Evolutionary conservation across 2,888 invertebrate species (phyloP).

Genomic region (Nowickia ferox): DNA sequence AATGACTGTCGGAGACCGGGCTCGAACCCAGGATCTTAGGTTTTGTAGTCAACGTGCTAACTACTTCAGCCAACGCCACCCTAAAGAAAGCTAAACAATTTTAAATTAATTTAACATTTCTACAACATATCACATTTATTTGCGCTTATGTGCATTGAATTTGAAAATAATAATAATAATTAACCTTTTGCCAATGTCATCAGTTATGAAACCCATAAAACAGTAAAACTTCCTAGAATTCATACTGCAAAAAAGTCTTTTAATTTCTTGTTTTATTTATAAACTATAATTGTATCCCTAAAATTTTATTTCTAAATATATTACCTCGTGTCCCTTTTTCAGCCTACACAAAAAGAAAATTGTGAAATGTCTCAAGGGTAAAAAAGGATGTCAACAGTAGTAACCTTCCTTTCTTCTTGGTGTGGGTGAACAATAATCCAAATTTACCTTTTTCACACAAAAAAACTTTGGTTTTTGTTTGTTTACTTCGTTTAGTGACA

Average conservation of each 20-base stretch:
- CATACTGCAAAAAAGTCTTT: neutral
- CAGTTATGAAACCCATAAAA: too few species aligned
- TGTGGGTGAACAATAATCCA: neutral
- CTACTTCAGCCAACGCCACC: too few species aligned
- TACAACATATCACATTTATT: too few species aligned
- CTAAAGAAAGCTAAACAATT: too few species aligned
- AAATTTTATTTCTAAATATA: slow-evolving; percentile 14
- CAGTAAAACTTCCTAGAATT: too few species aligned
- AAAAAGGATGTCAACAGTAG: slow-evolving; percentile 47
- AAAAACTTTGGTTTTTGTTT: neutral
- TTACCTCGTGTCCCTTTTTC: slow-evolving; percentile 23
- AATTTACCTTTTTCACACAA: slow-evolving; percentile 47
- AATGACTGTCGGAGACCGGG: too few species aligned
- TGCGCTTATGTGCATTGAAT: too few species aligned
- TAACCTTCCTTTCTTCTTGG: slow-evolving; percentile 13
- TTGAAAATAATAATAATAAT: too few species aligned
- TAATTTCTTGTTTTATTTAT: slow-evolving; percentile 15
- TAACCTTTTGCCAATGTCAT: too few species aligned
- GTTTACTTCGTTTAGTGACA: slow-evolving; percentile 6
- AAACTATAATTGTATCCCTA: slow-evolving; percentile 2
- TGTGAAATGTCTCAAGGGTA: slow-evolving; percentile 27
- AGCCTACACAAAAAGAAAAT: neutral
- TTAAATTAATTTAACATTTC: too few species aligned
- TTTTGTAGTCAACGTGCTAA: too few species aligned
- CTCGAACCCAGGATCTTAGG: too few species aligned